Base-by-base conservation (phyloP, 2,888 invertebrate species). In the Drosophila atroscutellata region DNA sequence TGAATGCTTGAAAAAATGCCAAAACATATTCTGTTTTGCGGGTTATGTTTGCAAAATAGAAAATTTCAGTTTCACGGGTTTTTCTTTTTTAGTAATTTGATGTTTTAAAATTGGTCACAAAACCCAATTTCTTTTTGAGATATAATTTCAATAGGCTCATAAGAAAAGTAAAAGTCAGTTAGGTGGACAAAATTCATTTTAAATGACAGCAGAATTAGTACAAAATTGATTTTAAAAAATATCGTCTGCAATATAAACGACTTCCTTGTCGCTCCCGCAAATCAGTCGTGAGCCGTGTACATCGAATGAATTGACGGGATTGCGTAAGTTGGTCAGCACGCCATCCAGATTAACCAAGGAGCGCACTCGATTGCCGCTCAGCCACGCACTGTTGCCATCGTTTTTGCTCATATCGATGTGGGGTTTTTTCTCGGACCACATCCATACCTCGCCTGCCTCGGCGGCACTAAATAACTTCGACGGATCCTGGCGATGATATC, bases 231-330 rank as follows among this genome's bases (percentile, higher is more conserved):
- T 37, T 75, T 39, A 86, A 30, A 54, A 42, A 34, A 85, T 93
- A 93, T 96, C 95, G 91, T 95, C 95, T 69, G 98, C 94, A 52
- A 97, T 94, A 93, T 97, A 98, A 81, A 98, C 94, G 32, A 98
- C 98, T 94, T 98, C 98, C 92, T 97, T 97, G 90, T 98, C 98
- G 79, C 97, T 96, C 2, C 97, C 97, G 92, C 97, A 97, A 36
- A 98, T 92, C 55, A 98, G 94, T 76, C 95, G 95, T 52, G 95
- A 95, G 80, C 95, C 95, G 83, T 95, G 95, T 62, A 98, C 95
- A 93, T 98, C 97, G 56, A 98, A 94, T 30, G 96, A 95, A 91
- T 98, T 98, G 47, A 98, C 95, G 0, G 98, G 94, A 89, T 97
- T 96, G 74, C 96, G 95, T 80, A 97, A 94, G 20, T 95, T 94